Conservation (phyloP, 2,797 vertebrate genomes). For the Orientallactaga sibirica region DNA sequence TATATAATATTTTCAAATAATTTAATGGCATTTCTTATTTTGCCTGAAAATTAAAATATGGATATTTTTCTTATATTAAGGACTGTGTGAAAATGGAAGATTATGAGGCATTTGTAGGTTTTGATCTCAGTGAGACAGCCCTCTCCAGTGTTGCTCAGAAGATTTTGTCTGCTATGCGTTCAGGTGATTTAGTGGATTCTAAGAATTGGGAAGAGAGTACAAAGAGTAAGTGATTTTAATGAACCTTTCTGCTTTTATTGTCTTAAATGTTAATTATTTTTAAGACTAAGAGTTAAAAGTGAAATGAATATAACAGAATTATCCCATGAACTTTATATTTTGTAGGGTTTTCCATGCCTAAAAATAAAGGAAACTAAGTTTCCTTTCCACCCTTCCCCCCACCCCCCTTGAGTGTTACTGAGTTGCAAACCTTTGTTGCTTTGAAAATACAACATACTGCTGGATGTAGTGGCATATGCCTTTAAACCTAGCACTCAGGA, state of each 20-base stretch:
- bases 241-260: slow-evolving; percentile 60
- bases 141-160: slow-evolving; percentile 91
- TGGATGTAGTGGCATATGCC: too few relatives aligned
- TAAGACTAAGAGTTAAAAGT: slow-evolving; percentile 38
- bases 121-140: slow-evolving; percentile 87
- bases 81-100: slow-evolving; percentile 89
- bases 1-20: slow-evolving; percentile 33
- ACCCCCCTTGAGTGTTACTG: not conserved
- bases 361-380: not conserved
- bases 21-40: slow-evolving; percentile 37
- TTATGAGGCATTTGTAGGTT: slow-evolving; percentile 82
- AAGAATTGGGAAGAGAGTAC: slow-evolving; percentile 80
- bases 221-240: slow-evolving; percentile 90
- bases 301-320: slow-evolving; percentile 9
- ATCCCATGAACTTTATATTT: not conserved
- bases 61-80: slow-evolving; percentile 80
- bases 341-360: not conserved
- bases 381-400: not conserved
- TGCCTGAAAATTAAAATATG: slow-evolving; percentile 57
- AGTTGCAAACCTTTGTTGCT: not conserved
- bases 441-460: not conserved
- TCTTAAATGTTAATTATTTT: slow-evolving; percentile 47
- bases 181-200: slow-evolving; percentile 84
- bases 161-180: slow-evolving; percentile 91
- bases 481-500: too few relatives aligned